Percentiles rank a stretch among this genome's conserved stretches.
These are phyloP conservation scores for Neopelma chrysocephalum DNA, from an alignment of 2,797 vertebrate genomes.

Conservation along the genomic window DNA sequence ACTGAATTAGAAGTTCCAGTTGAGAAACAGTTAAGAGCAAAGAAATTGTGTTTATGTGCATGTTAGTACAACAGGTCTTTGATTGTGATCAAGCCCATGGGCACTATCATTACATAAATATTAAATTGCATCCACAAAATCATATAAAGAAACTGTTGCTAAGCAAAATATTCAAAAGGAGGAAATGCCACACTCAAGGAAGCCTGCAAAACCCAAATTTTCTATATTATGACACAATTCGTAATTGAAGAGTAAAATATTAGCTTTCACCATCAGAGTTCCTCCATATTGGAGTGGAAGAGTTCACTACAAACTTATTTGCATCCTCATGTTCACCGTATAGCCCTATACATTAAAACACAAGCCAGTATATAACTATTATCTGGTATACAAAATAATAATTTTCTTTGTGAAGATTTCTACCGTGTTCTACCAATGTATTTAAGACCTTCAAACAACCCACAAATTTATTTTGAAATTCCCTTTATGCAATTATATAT, in stretches of 20 bases:
- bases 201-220: not conserved
- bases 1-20: slow-evolving; percentile 35
- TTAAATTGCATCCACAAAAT: not conserved
- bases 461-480: not conserved
- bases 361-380: not conserved
- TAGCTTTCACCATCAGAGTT: not conserved
- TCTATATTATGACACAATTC: not conserved
- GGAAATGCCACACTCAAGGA: not conserved
- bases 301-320: not conserved
- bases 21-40: slow-evolving; percentile 21
- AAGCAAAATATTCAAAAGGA: not conserved
- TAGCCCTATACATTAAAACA: not conserved
- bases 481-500: not conserved
- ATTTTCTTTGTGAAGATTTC: not conserved
- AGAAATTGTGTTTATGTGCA: not conserved
- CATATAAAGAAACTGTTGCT: not conserved
- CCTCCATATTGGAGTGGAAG: not conserved
- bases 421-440: not conserved
- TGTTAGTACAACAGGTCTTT: not conserved
- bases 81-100: not conserved
- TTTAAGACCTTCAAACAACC: not conserved
- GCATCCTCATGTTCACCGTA: not conserved
- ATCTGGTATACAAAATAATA: not conserved
- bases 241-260: not conserved
- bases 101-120: not conserved